Percentiles rank a stretch among this genome's conserved stretches.
phyloP scores from a whole-genome alignment of 2,888 invertebrate species.

The Fragum sueziense region DNA sequence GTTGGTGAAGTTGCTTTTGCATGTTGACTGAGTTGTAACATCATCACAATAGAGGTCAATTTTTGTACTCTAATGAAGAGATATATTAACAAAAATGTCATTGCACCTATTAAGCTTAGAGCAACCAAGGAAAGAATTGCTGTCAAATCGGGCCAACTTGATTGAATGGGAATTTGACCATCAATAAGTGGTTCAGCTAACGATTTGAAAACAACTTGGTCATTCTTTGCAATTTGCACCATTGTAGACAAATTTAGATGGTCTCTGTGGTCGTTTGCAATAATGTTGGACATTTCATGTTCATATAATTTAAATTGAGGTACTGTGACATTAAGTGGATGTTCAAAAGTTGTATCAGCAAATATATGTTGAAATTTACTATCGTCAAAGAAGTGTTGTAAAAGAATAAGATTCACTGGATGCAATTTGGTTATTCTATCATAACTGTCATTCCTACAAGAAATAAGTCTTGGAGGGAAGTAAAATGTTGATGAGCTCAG shows the following conservation, averaged over 20 bases:
- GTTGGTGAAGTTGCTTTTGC: constrained; percentile 8
- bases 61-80: constrained; percentile 12
- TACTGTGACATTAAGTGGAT: constrained; percentile 24
- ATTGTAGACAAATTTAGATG: constrained; percentile 35
- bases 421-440: constrained; percentile 24
- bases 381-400: constrained; percentile 42
- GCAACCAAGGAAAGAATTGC: constrained; percentile 18
- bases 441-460: constrained; percentile 9
- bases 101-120: neutral
- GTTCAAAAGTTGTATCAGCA: constrained; percentile 30
- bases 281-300: constrained; percentile 25
- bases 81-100: neutral
- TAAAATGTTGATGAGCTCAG: constrained; percentile 6
- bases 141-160: constrained; percentile 30
- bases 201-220: constrained; percentile 20
- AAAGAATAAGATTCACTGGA: constrained; percentile 32
- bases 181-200: constrained; percentile 27
- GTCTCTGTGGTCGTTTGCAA: constrained; percentile 24
- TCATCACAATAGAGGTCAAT: constrained; percentile 6
- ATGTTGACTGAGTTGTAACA: constrained; percentile 15
- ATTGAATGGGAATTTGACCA: constrained; percentile 21
- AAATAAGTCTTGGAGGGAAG: constrained; percentile 1
- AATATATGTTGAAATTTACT: constrained; percentile 15
- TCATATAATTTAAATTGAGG: constrained; percentile 40
- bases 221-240: constrained; percentile 26